Base-by-base conservation (phyloP, 2,797 vertebrate species). In the Odontamblyopus lacepedii region DNA sequence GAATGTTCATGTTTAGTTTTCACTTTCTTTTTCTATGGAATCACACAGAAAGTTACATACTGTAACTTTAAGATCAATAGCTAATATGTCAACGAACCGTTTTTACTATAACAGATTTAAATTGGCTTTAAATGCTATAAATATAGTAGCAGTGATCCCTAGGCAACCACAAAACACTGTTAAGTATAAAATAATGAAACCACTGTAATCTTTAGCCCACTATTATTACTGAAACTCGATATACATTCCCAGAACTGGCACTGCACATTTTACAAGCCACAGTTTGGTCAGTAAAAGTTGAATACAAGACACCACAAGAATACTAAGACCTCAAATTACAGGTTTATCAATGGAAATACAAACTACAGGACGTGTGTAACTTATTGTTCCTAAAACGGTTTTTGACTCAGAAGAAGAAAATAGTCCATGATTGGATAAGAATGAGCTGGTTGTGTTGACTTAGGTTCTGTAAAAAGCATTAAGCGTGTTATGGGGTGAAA, bases 271-370 rank as follows among this genome's bases (percentile, higher is more conserved):
- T 64, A 29, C 1, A 19, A 76, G 76, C 66, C 67, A 76, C 74
- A 82, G 60, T 48, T 64, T 72, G 70, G 75, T 74, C 73, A 73
- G 66, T 30, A 32, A 61, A 71, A 79, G 76, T 73, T 73, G 78
- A 79, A 38, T 13, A 48, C 32, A 48, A 69, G 69, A n/a, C 67
- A 70, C 77, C 73, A 78, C 79, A 80, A 78, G 63, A 69, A 70
- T 29, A 74, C 75, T 57, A 57, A 50, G 23, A 68, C 48, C 59
- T 32, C 16, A 79, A 78, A 84, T 81, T 79, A 83, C 41, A 80
- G 75, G 69, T 41, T 69, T 76, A 72, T 72, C 66, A 35, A 53
- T 76, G 73, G 67, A 82, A 84, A 88, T 74, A 74, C 74, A 81
- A 83, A 81, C 73, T 74, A 70, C 78, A 68, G 71, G 50, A 75